Evolutionary conservation across 2,888 invertebrate genomes (phyloP), one percentile per base, ranked within the genome.

Genomic region (Tachina grossa): DNA sequence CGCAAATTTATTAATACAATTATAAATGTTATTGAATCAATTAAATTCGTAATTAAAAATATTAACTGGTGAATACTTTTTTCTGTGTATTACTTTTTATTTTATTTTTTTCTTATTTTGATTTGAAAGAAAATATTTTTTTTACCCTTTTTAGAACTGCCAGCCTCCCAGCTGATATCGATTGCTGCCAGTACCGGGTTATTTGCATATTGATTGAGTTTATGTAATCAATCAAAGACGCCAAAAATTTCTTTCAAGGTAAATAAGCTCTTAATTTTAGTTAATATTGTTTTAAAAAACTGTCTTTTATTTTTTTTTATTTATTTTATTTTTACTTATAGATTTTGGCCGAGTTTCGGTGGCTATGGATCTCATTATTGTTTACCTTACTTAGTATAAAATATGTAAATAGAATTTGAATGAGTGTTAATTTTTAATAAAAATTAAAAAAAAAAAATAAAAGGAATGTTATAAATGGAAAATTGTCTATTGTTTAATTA

Each of bases 341-440:
- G 83, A 83, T 76, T 79, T 79, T 79, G 82, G 63, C 53, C 19
- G 41, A 55, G 53, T 79, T 79, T 61, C 79, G 53, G 69, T 85
- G 75, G 82, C 75, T 79, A 79, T 83, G 85, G 83, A 85, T 85
- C 85, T 85, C 85, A 83, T 66, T 57, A 74, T 74, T 81, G 68
- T 74, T 77, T 66, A 63, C 49, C 16, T 45, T 63, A 57, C 14
- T 55, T 61, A 22, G 16, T 47, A 63, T 8, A 47, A 65, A 79
- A 63, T 49, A 45, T 85, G 83, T 81, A 83, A 66, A 85, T 81
- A 79, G 2, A 71, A 53, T 53, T 43, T 2, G 47, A 41, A 57
- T 85, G 49, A 83, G 59, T 83, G 82, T 85, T 78, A 79, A 83
- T 79, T 83, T 83, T 47, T 61, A 77, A 75, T 74, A 85, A 59